Evolutionary conservation across 2,797 vertebrate species (phyloP), one percentile per base, ranked within the genome.

Genomic region (Oreortyx pictus): DNA sequence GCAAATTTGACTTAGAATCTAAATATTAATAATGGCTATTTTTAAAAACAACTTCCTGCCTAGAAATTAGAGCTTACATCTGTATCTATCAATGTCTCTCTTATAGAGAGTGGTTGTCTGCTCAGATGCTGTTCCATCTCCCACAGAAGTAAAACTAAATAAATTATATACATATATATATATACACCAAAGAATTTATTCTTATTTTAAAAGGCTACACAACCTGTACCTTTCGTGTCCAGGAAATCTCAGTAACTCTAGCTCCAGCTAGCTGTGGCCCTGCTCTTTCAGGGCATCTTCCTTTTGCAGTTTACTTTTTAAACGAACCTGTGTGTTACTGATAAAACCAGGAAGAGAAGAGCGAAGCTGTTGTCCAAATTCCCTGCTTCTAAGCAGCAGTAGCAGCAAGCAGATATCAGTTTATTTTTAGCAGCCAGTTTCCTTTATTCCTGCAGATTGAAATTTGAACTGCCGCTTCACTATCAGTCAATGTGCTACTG

Each of bases 401-500:
- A 54, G 18, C n/a, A 41, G n/a, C 8, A 8, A 46, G n/a, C 65
- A 44, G 25, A 4, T 22, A 15, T 16, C 9, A 43, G 35, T 22
- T 78, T 8, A 29, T 9, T 43, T 78, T 27, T 31, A 31, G 33
- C 16, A 33, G 12, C 19, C 4, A 1, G 11, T 14, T 43, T 27
- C n/a, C 59, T 74, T 52, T 35, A 41, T 62, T 76, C 27, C 43
- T 44, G 27, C 7, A 1, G 64, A 14, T 15, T 1, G 4, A 65
- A 52, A 33, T 23, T 10, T 9, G 8, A 9, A 9, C 29, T 24
- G 66, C 41, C 43, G 67, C 57, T 59, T 54, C 6, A 0, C 23
- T 16, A 0, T 31, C 16, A 6, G 29, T 39, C 46, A 33, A 0
- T 6, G 0, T 25, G 8, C 10, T 9, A 0, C n/a, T 15, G n/a